Base-by-base conservation (phyloP, 37 sponge, comb jelly and placozoan species). In the Hexactinellida sp. region DNA sequence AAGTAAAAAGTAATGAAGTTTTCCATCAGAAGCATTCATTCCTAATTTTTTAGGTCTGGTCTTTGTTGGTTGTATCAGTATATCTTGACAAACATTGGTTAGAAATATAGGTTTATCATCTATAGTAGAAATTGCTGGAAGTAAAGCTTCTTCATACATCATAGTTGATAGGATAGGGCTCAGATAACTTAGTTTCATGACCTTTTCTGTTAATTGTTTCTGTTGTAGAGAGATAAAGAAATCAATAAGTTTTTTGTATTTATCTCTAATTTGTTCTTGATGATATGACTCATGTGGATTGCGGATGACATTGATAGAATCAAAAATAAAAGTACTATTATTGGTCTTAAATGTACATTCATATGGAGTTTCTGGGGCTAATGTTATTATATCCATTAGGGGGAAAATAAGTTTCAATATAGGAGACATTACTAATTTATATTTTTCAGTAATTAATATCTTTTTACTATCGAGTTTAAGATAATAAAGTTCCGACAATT, bases 31-130 rank as follows among this genome's bases (percentile, higher is more conserved):
- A 0, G 96, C 99, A n/a, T 92, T 91, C 90, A 98, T 92, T 36
- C 90, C 89, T 55, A 98, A 93, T 89, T 98, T 98, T 90, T 98
- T 98, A 0, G 99, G 99, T 39, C 93, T 98, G 54, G 99, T 98
- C 88, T 98, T 98, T 28, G 99, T 98, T 28, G 99, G 99, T 7
- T 95, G 91, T 35, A 98, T 91, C 23, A 88, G 82, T 37, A 98
- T 93, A 32, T 98, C 99, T 47, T 9, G 10, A 88, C 71, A 36
- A 19, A 47, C 52, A 19, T 47, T 47, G 16, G 52, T 47, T 47
- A 47, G 16, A 19, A 16, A 19, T 19, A 47, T 47, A 47, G 52
- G 52, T 47, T 47, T 47, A 16, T 47, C 52, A 47, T 47, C 52
- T 19, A 47, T 47, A 19, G 52, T 47, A 16, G 52, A 19, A 16